Conservation (phyloP, 2,113 vertebrate genomes). For the Chrysemys picta region DNA sequence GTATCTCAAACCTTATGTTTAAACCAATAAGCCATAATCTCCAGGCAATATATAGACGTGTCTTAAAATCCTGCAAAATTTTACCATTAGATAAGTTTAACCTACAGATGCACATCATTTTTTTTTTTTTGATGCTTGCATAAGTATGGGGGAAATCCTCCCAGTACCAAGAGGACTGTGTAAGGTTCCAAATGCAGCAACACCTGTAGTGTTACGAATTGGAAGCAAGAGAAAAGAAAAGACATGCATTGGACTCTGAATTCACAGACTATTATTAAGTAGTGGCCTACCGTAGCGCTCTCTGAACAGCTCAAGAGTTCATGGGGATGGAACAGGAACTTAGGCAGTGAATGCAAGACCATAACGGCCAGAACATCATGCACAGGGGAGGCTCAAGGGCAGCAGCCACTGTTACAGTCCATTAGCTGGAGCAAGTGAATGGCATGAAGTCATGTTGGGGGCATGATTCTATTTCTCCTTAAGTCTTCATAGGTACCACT, state of each 20-base stretch:
- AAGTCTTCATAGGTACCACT: not conserved
- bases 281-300: not conserved
- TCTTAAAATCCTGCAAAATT: not conserved
- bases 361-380: not conserved
- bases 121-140: not conserved
- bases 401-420: not conserved
- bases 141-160: fast-evolving
- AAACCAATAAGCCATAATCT: not conserved
- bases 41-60: not conserved
- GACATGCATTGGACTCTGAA: not conserved
- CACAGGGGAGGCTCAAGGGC: not conserved
- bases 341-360: not conserved
- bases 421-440: not conserved
- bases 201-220: fast-evolving
- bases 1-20: not conserved
- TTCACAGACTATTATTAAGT: not conserved
- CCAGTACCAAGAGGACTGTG: not conserved
- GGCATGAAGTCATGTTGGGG: not conserved
- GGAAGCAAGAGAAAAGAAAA: not conserved
- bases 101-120: not conserved
- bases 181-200: not conserved
- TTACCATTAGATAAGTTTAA: not conserved
- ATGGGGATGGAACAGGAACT: not conserved
- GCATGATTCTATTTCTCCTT: not conserved
- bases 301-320: not conserved